Percentiles rank a stretch among this genome's conserved stretches.
Evolutionary conservation across 2,888 invertebrate genomes (phyloP).

Genomic region (Melipona beecheii): DNA sequence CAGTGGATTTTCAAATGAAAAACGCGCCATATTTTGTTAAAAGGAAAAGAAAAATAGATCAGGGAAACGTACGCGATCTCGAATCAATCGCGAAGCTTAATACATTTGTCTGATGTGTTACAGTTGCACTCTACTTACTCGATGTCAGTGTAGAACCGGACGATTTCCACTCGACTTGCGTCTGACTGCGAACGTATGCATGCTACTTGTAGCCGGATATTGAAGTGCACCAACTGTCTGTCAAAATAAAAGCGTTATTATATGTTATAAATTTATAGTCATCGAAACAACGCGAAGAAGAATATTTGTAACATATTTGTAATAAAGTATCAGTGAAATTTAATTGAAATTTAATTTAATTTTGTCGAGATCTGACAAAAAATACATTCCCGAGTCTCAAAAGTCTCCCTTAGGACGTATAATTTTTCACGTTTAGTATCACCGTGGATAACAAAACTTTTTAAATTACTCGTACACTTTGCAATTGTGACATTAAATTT

Average conservation of each 20-base stretch:
- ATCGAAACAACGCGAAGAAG: background rate
- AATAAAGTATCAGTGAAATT: background rate
- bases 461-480: too few relatives aligned
- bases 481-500: too few relatives aligned
- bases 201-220: background rate
- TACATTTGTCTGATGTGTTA: background rate
- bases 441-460: too few relatives aligned
- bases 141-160: background rate
- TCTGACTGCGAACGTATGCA: background rate
- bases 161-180: slow-evolving; percentile 6
- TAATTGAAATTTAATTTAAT: too few relatives aligned
- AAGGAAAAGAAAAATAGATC: too few relatives aligned
- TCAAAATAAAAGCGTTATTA: background rate
- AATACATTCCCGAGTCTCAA: too few relatives aligned
- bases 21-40: background rate
- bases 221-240: background rate
- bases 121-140: slow-evolving; percentile 2
- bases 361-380: background rate
- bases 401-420: too few relatives aligned
- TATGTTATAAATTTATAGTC: background rate
- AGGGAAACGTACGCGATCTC: too few relatives aligned
- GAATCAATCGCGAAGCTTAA: background rate
- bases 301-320: background rate
- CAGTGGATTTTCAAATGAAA: background rate
- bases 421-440: too few relatives aligned